Conservation (phyloP, 2,797 vertebrate genomes). For the Antennarius maculatus region DNA sequence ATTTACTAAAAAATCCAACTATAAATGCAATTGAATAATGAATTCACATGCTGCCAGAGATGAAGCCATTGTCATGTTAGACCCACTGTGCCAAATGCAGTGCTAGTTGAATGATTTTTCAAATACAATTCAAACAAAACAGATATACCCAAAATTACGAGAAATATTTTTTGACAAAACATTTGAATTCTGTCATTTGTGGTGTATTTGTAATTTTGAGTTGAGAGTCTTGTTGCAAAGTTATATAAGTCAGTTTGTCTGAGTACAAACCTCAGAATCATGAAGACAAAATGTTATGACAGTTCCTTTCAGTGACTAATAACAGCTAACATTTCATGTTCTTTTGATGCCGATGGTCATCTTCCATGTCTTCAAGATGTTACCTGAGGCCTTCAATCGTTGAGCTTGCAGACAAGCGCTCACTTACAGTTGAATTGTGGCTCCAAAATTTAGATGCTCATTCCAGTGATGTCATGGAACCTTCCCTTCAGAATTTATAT, state of each 20-base stretch:
- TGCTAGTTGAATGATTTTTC: neutral
- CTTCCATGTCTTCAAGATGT: slow-evolving; percentile 5
- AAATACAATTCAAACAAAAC: neutral
- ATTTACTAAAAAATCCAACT: too few relatives aligned
- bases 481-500: slow-evolving; percentile 18
- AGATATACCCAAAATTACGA: neutral
- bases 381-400: slow-evolving; percentile 13
- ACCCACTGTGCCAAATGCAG: neutral
- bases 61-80: neutral
- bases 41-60: neutral
- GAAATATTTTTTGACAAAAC: neutral
- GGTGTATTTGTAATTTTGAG: neutral
- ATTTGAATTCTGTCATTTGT: neutral
- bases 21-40: neutral
- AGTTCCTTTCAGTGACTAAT: neutral
- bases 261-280: too few relatives aligned
- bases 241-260: neutral
- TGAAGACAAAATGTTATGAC: neutral
- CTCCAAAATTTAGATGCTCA: slow-evolving; percentile 19
- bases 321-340: neutral
- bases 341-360: neutral
- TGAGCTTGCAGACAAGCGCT: neutral
- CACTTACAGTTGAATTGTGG: slow-evolving; percentile 8
- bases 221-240: neutral
- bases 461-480: slow-evolving; percentile 50